Evolutionary conservation across 2,797 vertebrate genomes (phyloP).

Genomic region (Poecilia gillii): DNA sequence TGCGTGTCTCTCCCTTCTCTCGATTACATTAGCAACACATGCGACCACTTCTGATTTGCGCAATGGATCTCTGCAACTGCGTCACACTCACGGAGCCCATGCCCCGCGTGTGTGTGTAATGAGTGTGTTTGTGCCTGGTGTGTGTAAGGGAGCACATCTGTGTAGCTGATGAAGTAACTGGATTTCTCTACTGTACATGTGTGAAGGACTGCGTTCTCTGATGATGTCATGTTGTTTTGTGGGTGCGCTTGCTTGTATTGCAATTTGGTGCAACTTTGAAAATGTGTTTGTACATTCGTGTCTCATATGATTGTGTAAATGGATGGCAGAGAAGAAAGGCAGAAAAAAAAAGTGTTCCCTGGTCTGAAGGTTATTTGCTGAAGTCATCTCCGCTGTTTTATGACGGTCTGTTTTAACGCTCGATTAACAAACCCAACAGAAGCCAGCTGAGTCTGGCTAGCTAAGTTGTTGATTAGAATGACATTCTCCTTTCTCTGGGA

Average conservation of each 20-base stretch:
- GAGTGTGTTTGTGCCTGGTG: slow-evolving; percentile 52
- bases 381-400: slow-evolving; percentile 73
- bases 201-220: slow-evolving; percentile 14
- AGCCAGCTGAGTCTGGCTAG: slow-evolving; percentile 67
- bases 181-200: slow-evolving; percentile 41
- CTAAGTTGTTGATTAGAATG: slow-evolving; percentile 58
- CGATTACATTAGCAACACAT: slow-evolving; percentile 61
- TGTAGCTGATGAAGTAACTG: slow-evolving; percentile 61
- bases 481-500: slow-evolving; percentile 75
- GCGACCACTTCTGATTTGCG: slow-evolving; percentile 66
- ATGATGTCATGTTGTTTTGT: slow-evolving; percentile 45
- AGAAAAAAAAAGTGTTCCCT: slow-evolving; percentile 19
- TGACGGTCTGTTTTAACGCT: slow-evolving; percentile 72
- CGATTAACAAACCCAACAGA: slow-evolving; percentile 71
- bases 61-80: slow-evolving; percentile 53
- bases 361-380: slow-evolving; percentile 63
- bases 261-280: neutral
- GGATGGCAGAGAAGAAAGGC: slow-evolving; percentile 23
- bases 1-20: slow-evolving; percentile 26
- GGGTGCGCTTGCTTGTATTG: slow-evolving; percentile 10
- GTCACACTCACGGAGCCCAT: slow-evolving; percentile 59
- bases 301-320: slow-evolving; percentile 20
- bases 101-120: slow-evolving; percentile 59
- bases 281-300: slow-evolving; percentile 30
- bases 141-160: slow-evolving; percentile 72